Evolutionary conservation across 2,888 invertebrate genomes (phyloP), one percentile per base, ranked within the genome.

Genomic region (Drosophila cracens): DNA sequence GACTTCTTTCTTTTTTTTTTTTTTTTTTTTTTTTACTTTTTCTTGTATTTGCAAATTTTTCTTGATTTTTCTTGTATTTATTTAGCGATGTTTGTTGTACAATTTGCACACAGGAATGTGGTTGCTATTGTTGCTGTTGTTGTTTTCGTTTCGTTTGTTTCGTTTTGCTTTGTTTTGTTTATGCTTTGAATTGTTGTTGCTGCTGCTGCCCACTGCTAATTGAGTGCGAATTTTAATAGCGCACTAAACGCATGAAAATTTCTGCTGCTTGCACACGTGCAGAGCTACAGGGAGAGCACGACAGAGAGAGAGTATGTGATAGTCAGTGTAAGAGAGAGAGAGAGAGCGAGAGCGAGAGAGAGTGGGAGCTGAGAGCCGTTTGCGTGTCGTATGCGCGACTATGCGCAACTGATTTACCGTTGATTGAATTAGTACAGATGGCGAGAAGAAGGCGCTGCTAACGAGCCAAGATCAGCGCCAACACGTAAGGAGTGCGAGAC

Each of bases 361-460:
- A 11, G 58, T n/a, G 76, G 25, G 69, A 27, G 72, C 25, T 25
- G 76, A 70, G 81, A 72, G 59, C 31, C 52, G 54, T 57, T 62
- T 74, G 71, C 67, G 73, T 72, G 81, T 48, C 51, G 57, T 54
- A 63, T 75, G 70, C 65, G 74, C 76, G 79, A 40, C 70, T 54
- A 63, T 75, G 71, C 65, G 74, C 79, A 79, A 40, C 71, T 82
- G 79, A 81, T 81, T 81, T 82, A 80, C 80, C 82, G 81, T 82
- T 82, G 81, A 82, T 82, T 82, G 75, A 81, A 82, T 82, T 73
- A 82, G 63, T 74, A 69, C 80, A 74, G 71, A 71, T 79, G 81
- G 69, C 63, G 57, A 66, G 60, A 49, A 38, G 67, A 74, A 65
- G 78, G 69, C 58, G 71, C 61, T 49, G 51, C 49, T 57, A 46